A percentile compares a stretch with the other conserved stretches of the same genome.
Conservation (phyloP, 2,888 invertebrate species). For the Drosophila barbarae region DNA sequence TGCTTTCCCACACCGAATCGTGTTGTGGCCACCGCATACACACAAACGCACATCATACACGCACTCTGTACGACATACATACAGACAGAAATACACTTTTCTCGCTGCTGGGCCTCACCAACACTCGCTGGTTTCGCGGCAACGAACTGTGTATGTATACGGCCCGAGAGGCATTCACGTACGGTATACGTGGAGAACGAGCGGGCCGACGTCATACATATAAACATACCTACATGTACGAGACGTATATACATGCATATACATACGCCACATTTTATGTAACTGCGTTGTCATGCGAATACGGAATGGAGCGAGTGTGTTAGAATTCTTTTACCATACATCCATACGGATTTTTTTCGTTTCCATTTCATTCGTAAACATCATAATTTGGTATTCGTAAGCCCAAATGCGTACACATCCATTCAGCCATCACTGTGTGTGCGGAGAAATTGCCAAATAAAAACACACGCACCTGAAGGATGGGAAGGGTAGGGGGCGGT, state of each 20-base stretch:
- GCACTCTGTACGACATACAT: constrained; percentile 22
- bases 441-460: constrained; percentile 45
- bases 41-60: constrained; percentile 52
- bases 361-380: constrained; percentile 76
- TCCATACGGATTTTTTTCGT: constrained; percentile 72
- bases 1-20: constrained; percentile 73
- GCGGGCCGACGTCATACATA: constrained; percentile 49
- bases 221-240: constrained; percentile 23
- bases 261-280: constrained; percentile 39
- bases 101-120: constrained; percentile 51
- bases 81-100: constrained; percentile 30
- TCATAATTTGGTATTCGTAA: constrained; percentile 76
- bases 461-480: constrained; percentile 38
- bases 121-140: constrained; percentile 65
- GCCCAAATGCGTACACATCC: constrained; percentile 53
- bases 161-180: constrained; percentile 43
- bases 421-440: constrained; percentile 38
- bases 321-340: constrained; percentile 76
- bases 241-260: constrained; percentile 23
- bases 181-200: constrained; percentile 59
- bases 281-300: constrained; percentile 45
- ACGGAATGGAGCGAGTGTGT: constrained; percentile 65
- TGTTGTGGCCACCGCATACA: constrained; percentile 62
- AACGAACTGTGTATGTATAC: constrained; percentile 67
- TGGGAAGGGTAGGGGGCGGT: constrained; percentile 7